These are phyloP conservation scores for Coenonympha arcania DNA, from an alignment of 2,888 invertebrate genomes.

Conservation along the genomic window DNA sequence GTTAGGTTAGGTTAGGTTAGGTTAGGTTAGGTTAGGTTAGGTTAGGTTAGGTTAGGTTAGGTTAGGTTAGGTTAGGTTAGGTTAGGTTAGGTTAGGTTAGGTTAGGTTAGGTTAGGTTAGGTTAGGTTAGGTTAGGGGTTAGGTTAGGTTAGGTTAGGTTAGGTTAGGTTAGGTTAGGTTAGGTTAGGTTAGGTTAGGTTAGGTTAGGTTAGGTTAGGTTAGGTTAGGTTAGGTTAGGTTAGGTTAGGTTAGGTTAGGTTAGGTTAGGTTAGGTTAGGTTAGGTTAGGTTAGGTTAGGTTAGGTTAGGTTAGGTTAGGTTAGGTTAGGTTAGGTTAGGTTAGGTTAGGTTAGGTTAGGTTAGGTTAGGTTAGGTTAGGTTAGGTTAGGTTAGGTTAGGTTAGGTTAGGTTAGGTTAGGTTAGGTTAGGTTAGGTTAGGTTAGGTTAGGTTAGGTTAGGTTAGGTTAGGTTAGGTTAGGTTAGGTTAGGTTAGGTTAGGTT, in stretches of 20 bases:
- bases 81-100: slow-evolving; percentile 20
- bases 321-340: slow-evolving; percentile 22
- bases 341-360: slow-evolving; percentile 32
- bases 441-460: slow-evolving; percentile 14
- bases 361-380: slow-evolving; percentile 32
- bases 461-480: slow-evolving; percentile 3
- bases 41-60: slow-evolving; percentile 19
- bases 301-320: slow-evolving; percentile 16
- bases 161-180: slow-evolving; percentile 28
- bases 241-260: slow-evolving; percentile 1
- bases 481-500: slow-evolving; percentile 12
- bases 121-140: slow-evolving; percentile 23
- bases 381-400: slow-evolving; percentile 29
- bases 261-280: slow-evolving; percentile 13
- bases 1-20: slow-evolving; percentile 24
- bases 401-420: slow-evolving; percentile 31
- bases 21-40: slow-evolving; percentile 21
- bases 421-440: slow-evolving; percentile 31
- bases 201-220: slow-evolving; percentile 25
- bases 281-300: slow-evolving; percentile 16
- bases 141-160: slow-evolving; percentile 20
- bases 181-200: slow-evolving; percentile 25
- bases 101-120: slow-evolving; percentile 23
- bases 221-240: slow-evolving; percentile 6
- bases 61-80: slow-evolving; percentile 4